Percentiles rank a stretch among this genome's conserved stretches.
Conservation (phyloP, 2,888 invertebrate species). For the Macrosoma leucophasiata region DNA sequence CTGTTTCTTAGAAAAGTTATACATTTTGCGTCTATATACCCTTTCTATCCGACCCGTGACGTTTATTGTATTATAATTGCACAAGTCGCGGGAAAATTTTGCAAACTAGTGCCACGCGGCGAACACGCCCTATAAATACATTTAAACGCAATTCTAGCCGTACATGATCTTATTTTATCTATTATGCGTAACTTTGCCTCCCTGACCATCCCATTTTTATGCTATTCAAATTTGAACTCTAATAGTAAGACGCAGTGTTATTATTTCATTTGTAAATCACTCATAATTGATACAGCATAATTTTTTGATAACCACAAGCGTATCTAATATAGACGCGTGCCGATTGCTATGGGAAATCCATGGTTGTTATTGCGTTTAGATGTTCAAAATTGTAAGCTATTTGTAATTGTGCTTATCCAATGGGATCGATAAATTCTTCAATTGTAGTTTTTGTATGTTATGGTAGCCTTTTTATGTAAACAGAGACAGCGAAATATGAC, state of each 20-base stretch:
- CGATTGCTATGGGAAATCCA: constrained; percentile 61
- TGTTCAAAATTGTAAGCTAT: constrained; percentile 26
- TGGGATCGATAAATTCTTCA: too few species aligned
- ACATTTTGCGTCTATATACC: too few species aligned
- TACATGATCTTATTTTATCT: constrained; percentile 57
- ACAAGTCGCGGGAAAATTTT: constrained; percentile 58
- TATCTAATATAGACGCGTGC: constrained; percentile 60
- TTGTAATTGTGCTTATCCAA: constrained; percentile 12
- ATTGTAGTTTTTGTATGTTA: too few species aligned
- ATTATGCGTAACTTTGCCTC: constrained; percentile 45
- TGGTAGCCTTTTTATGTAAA: too few species aligned
- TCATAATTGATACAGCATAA: constrained; percentile 27
- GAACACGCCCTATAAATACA: constrained; percentile 59
- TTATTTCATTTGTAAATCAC: too few species aligned
- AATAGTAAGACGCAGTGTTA: too few species aligned
- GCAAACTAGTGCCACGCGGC: constrained; percentile 58
- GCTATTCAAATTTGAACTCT: constrained; percentile 11
- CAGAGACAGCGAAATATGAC: too few species aligned
- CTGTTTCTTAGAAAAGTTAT: too few species aligned
- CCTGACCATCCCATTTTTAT: constrained; percentile 15
- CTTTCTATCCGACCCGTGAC: too few species aligned
- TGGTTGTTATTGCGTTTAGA: constrained; percentile 32
- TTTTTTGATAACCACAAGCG: constrained; percentile 39
- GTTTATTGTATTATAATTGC: too few species aligned
- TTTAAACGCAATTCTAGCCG: constrained; percentile 43